Evolutionary conservation across 1,140 invertebrate genomes (phyloP).

Genomic region (Meloidogyne chitwoodi): DNA sequence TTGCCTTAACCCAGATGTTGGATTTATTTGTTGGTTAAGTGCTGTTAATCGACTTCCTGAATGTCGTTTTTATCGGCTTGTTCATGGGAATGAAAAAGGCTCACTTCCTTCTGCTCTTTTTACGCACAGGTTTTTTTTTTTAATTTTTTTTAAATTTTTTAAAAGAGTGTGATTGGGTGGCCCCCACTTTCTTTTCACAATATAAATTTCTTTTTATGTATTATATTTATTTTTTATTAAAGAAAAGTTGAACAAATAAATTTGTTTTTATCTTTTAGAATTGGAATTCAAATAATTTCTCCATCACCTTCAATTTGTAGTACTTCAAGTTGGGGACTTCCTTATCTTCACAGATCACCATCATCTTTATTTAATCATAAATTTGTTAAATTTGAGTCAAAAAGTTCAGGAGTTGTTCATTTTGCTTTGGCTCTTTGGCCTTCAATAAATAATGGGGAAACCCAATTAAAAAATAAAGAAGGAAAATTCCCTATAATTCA

Average conservation of each 20-base stretch:
- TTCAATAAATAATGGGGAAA: conserved; percentile 62
- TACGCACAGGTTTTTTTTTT: not conserved
- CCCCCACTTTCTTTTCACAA: no score
- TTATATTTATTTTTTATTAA: no score
- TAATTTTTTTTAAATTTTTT: not conserved
- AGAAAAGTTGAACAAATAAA: no score
- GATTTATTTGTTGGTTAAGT: conserved; percentile 80
- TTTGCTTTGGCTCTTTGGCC: conserved; percentile 70
- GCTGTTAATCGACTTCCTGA: conserved; percentile 76
- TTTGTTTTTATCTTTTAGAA: not conserved
- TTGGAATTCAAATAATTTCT: conserved; percentile 4
- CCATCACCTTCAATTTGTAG: conserved; percentile 2
- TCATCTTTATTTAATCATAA: conserved; percentile 12
- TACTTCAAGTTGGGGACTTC: conserved; percentile 12
- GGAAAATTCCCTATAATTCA: conserved; percentile 89
- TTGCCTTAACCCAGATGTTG: conserved; percentile 45
- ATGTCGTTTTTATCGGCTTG: conserved; percentile 73
- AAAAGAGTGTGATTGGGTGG: no score
- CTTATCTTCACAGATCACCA: conserved; percentile 13
- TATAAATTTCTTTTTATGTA: no score
- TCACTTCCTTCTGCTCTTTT: conserved; percentile 31
- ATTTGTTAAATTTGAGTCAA: conserved; percentile 32
- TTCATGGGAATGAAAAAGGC: conserved; percentile 64
- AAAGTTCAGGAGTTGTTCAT: conserved; percentile 67
- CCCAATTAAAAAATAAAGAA: conserved; percentile 48